These are phyloP conservation scores for Xenopus borealis DNA, from an alignment of 2,113 vertebrate genomes.

Conservation along the genomic window DNA sequence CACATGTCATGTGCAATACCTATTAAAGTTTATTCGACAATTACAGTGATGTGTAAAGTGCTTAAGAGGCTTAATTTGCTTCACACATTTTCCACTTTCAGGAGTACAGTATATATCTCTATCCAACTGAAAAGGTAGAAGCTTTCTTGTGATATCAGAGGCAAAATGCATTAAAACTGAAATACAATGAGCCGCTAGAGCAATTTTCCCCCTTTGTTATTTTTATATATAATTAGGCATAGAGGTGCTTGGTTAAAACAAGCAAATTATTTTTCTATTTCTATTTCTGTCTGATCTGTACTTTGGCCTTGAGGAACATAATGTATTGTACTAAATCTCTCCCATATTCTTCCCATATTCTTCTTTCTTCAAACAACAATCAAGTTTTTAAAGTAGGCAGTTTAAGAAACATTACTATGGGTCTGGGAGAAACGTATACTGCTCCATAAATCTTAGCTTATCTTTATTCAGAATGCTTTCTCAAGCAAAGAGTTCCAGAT, in stretches of 20 bases:
- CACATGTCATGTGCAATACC: too few relatives aligned
- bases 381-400: constrained; percentile 53
- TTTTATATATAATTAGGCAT: constrained; percentile 50
- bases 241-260: constrained; percentile 44
- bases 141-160: constrained; percentile 18
- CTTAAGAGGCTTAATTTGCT: constrained; percentile 12
- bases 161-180: constrained; percentile 37
- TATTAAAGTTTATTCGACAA: not conserved
- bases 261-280: constrained; percentile 40
- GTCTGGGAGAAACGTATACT: constrained; percentile 44
- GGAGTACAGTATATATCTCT: not conserved
- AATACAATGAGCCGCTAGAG: constrained; percentile 18
- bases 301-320: constrained; percentile 51
- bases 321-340: constrained; percentile 47
- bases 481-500: constrained; percentile 47
- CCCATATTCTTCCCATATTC: constrained; percentile 47
- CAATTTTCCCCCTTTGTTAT: constrained; percentile 40
- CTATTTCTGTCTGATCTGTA: constrained; percentile 43
- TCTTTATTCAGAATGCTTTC: constrained; percentile 49
- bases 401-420: constrained; percentile 50
- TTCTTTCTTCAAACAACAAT: constrained; percentile 53
- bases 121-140: not conserved
- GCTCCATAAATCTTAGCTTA: constrained; percentile 48
- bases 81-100: constrained; percentile 4
- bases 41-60: constrained; percentile 15